Conservation (phyloP, 2,797 vertebrate species). For the Sylvilagus floridanus region DNA sequence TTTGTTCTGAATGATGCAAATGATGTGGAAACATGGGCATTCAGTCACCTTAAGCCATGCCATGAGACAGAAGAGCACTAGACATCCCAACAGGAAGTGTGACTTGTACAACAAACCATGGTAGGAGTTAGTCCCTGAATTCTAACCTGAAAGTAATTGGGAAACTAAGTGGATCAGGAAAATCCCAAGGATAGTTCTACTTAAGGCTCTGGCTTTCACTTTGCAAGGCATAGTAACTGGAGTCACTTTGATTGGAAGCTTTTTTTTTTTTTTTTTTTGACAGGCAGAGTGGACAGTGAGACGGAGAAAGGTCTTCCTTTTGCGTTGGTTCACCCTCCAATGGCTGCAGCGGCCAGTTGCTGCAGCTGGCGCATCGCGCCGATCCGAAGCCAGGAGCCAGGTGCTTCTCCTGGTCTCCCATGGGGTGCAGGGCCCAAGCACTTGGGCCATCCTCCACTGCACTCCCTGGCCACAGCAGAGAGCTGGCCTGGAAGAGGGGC, state of each 20-base stretch:
- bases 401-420: too few species aligned
- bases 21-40: neutral
- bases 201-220: constrained; percentile 4
- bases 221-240: neutral
- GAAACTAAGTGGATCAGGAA: neutral
- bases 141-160: neutral
- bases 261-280: too few species aligned
- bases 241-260: neutral
- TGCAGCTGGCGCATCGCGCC: too few species aligned
- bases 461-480: too few species aligned
- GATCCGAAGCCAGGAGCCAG: too few species aligned
- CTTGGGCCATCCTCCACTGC: too few species aligned
- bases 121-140: neutral
- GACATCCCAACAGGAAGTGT: neutral
- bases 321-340: too few species aligned
- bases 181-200: neutral
- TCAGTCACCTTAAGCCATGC: neutral
- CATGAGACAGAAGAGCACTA: neutral
- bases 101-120: neutral
- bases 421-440: too few species aligned
- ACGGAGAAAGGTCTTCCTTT: too few species aligned
- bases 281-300: too few species aligned
- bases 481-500: too few species aligned
- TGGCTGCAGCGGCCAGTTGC: too few species aligned
- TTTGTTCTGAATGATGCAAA: neutral